A percentile compares a stretch with the other conserved stretches of the same genome.
Evolutionary conservation across 2,797 vertebrate species (phyloP).

Genomic region (Philypnodon macrostomus): DNA sequence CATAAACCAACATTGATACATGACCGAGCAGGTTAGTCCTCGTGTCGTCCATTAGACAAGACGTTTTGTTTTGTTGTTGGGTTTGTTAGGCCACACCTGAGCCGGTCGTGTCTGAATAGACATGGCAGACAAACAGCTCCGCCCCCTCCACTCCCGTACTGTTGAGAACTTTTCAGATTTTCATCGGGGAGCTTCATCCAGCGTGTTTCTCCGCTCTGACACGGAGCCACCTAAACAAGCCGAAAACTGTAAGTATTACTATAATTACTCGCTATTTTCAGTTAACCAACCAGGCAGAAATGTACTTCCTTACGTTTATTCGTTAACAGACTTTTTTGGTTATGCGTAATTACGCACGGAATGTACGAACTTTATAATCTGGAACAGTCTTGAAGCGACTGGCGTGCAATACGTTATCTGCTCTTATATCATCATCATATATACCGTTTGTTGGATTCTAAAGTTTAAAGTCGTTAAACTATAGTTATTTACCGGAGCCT

Average conservation of each 20-base stretch:
- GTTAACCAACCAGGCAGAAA: too few relatives aligned
- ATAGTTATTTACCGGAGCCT: too few relatives aligned
- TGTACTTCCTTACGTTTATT: too few relatives aligned
- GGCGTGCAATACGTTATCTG: neutral
- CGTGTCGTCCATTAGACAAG: neutral
- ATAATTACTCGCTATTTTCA: fast-evolving
- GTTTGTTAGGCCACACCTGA: slow-evolving; percentile 55
- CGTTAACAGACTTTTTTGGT: neutral
- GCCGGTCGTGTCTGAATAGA: slow-evolving; percentile 19
- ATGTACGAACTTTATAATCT: neutral
- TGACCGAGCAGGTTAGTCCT: neutral
- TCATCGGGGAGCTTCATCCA: slow-evolving; percentile 18
- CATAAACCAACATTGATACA: too few relatives aligned
- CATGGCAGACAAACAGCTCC: slow-evolving; percentile 30
- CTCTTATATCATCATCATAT: neutral
- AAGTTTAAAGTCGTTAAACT: too few relatives aligned
- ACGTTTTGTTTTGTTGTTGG: neutral
- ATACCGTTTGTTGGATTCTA: neutral
- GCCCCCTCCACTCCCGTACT: slow-evolving; percentile 38
- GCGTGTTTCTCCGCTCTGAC: slow-evolving; percentile 25
- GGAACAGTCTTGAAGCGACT: neutral
- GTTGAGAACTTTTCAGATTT: slow-evolving; percentile 18
- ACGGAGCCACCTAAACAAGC: neutral
- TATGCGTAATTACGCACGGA: slow-evolving; percentile 38
- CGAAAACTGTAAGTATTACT: slow-evolving; percentile 48